These are phyloP conservation scores for Cephalotes varians DNA, from an alignment of 2,888 invertebrate species.

Conservation along the genomic window DNA sequence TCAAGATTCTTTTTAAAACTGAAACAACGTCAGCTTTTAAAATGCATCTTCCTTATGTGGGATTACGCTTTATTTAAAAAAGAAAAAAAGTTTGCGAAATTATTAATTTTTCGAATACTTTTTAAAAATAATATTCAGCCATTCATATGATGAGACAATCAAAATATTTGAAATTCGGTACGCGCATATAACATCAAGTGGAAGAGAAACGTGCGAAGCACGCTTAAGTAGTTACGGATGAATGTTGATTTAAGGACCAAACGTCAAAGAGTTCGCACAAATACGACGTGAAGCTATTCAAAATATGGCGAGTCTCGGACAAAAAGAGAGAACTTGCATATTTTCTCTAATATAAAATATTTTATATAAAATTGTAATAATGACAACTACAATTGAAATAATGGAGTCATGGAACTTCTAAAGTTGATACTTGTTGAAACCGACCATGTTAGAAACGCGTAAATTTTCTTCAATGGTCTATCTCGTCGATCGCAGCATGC, in stretches of 20 bases:
- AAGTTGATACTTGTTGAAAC: neutral
- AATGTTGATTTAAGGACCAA: neutral
- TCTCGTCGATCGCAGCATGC: neutral
- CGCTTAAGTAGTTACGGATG: neutral
- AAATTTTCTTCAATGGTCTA: neutral
- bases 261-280: neutral
- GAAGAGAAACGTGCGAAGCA: neutral
- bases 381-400: neutral
- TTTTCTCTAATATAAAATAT: neutral
- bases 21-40: neutral
- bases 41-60: neutral
- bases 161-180: slow-evolving; percentile 23
- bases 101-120: neutral
- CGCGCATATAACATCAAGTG: neutral
- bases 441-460: neutral
- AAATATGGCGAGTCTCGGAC: neutral
- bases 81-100: slow-evolving; percentile 7
- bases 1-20: neutral
- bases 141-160: neutral
- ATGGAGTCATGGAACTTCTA: neutral
- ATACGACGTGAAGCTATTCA: neutral
- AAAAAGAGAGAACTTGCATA: neutral
- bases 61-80: neutral
- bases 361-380: neutral
- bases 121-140: neutral